phyloP scores from a whole-genome alignment of 2,888 invertebrate species.

The Drosophila paucipuncta region DNA sequence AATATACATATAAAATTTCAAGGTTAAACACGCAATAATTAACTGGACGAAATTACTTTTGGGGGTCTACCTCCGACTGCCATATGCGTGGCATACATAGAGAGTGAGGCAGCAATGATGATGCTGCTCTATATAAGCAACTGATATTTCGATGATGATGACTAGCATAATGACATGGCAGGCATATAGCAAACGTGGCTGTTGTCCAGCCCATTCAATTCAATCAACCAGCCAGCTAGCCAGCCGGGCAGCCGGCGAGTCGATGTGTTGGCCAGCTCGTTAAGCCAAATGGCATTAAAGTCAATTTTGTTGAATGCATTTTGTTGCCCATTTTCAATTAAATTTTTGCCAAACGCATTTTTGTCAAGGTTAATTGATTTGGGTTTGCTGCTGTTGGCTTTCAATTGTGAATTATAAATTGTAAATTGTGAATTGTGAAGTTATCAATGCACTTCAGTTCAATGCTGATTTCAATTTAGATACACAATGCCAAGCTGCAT shows the following conservation, averaged over 20 bases:
- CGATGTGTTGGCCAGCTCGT: slow-evolving; percentile 27
- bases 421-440: slow-evolving; percentile 54
- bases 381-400: slow-evolving; percentile 45
- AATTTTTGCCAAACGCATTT: slow-evolving; percentile 68
- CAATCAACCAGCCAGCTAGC: slow-evolving; percentile 27
- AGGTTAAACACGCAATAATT: slow-evolving; percentile 79
- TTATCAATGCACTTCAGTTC: slow-evolving; percentile 74
- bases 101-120: slow-evolving; percentile 15
- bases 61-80: slow-evolving; percentile 50
- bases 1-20: slow-evolving; percentile 67
- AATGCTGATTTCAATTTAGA: slow-evolving; percentile 78
- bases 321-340: slow-evolving; percentile 72
- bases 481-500: slow-evolving; percentile 42
- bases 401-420: slow-evolving; percentile 55
- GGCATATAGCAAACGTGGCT: slow-evolving; percentile 65
- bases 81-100: slow-evolving; percentile 51
- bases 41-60: slow-evolving; percentile 72
- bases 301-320: slow-evolving; percentile 70
- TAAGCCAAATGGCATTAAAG: slow-evolving; percentile 61
- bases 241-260: slow-evolving; percentile 17
- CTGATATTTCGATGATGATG: slow-evolving; percentile 29
- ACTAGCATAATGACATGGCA: slow-evolving; percentile 51
- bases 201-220: slow-evolving; percentile 52
- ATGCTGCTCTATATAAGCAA: slow-evolving; percentile 39
- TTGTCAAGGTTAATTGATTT: slow-evolving; percentile 77